Evolutionary conservation across 1,140 invertebrate species (phyloP).

Genomic region (Agrilus planipennis): DNA sequence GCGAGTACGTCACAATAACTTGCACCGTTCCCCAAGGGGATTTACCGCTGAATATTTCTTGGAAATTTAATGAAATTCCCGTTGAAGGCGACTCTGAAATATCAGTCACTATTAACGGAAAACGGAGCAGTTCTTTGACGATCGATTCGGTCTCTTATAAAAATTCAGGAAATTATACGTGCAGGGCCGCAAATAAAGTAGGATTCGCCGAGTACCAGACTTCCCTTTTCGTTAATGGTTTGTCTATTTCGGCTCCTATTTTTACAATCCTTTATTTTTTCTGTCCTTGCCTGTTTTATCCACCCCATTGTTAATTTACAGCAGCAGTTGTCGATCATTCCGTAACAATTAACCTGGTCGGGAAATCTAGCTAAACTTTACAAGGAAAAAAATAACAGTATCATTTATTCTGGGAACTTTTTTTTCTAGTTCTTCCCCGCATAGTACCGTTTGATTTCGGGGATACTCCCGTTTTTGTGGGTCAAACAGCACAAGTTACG

Average conservation of each 20-base stretch:
- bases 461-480: conserved; percentile 52
- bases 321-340: too few species aligned
- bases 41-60: conserved; percentile 51
- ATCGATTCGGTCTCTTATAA: conserved; percentile 61
- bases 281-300: conserved; percentile 2
- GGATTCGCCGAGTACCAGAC: conserved; percentile 57
- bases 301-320: too few species aligned
- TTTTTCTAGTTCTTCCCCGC: conserved; percentile 46
- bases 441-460: conserved; percentile 48
- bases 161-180: conserved; percentile 67
- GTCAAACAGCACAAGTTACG: conserved; percentile 57
- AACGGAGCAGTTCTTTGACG: conserved; percentile 38
- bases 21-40: conserved; percentile 64
- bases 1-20: conserved; percentile 57
- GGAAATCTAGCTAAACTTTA: too few species aligned
- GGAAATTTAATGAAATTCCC: conserved; percentile 47
- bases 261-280: conserved; percentile 23
- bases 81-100: conserved; percentile 37
- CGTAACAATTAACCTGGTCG: too few species aligned
- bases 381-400: too few species aligned
- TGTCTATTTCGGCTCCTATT: too few species aligned
- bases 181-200: conserved; percentile 64
- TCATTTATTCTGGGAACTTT: too few species aligned
- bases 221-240: conserved; percentile 52
- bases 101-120: conserved; percentile 36